Conservation (phyloP, 2,888 invertebrate genomes). For the Drosophila mayaguana region DNA sequence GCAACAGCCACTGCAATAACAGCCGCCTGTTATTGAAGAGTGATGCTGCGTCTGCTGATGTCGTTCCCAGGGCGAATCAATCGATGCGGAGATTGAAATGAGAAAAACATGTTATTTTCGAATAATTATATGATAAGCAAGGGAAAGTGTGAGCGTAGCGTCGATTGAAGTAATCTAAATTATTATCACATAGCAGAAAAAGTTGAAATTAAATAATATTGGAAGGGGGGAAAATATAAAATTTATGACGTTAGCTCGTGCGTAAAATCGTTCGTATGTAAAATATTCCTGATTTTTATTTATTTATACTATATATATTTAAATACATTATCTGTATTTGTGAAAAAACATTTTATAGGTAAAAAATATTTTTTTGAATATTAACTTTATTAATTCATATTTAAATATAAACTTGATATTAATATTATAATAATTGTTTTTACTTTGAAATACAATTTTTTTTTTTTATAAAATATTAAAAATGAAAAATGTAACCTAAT, state of each 20-base stretch:
- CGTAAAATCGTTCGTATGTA: neutral
- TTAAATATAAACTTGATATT: too few species aligned
- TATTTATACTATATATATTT: too few species aligned
- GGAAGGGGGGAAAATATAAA: neutral
- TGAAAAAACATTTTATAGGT: too few species aligned
- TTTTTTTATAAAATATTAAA: neutral
- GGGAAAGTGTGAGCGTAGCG: conserved; percentile 57
- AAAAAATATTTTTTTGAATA: too few species aligned
- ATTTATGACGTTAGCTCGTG: neutral
- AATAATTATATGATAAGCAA: conserved; percentile 60
- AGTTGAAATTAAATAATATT: neutral
- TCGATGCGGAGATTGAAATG: conserved; percentile 43
- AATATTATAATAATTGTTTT: too few species aligned
- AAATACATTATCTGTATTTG: too few species aligned
- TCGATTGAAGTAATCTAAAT: conserved; percentile 31
- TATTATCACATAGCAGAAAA: conserved; percentile 15
- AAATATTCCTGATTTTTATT: neutral
- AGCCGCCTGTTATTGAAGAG: conserved; percentile 4
- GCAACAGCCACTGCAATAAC: neutral
- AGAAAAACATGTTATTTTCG: conserved; percentile 78
- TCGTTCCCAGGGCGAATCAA: conserved; percentile 23
- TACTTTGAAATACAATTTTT: too few species aligned
- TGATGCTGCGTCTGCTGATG: conserved; percentile 26
- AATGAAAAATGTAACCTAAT: too few species aligned
- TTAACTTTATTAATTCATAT: too few species aligned